A percentile compares a stretch with the other conserved stretches of the same genome.
phyloP scores from a whole-genome alignment of 2,797 vertebrate species.

The Phoxinus dragarum region DNA sequence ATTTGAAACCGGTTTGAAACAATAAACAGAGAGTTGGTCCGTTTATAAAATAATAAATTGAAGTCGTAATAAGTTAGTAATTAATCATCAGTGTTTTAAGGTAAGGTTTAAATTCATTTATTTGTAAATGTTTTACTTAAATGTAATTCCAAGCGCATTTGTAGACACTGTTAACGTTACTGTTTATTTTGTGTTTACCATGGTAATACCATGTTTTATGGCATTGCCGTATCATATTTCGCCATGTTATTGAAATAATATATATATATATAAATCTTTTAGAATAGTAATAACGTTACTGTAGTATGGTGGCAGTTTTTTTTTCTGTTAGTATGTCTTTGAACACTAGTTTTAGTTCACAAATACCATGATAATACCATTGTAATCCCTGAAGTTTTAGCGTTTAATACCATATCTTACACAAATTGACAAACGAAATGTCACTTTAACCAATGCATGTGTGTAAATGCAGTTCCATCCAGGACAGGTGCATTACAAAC shows the following conservation, averaged over 20 bases:
- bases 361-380: neutral
- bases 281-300: neutral
- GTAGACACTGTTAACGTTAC: neutral
- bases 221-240: neutral
- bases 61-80: neutral
- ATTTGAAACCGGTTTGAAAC: conserved; percentile 37
- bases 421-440: neutral
- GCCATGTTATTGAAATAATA: neutral
- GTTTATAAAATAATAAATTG: neutral
- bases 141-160: neutral
- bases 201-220: neutral
- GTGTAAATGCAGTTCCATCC: neutral
- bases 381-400: neutral
- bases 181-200: neutral
- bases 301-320: too few relatives aligned
- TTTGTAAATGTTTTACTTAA: neutral
- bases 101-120: neutral
- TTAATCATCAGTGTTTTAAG: neutral
- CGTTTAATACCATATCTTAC: neutral
- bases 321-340: neutral
- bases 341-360: neutral
- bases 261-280: too few relatives aligned
- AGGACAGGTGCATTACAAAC: neutral
- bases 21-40: neutral
- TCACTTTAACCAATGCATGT: neutral